Percentiles rank a stretch among this genome's conserved stretches.
These are phyloP conservation scores for Sebastes vulpes DNA, from an alignment of 2,797 vertebrate species.

Conservation along the genomic window DNA sequence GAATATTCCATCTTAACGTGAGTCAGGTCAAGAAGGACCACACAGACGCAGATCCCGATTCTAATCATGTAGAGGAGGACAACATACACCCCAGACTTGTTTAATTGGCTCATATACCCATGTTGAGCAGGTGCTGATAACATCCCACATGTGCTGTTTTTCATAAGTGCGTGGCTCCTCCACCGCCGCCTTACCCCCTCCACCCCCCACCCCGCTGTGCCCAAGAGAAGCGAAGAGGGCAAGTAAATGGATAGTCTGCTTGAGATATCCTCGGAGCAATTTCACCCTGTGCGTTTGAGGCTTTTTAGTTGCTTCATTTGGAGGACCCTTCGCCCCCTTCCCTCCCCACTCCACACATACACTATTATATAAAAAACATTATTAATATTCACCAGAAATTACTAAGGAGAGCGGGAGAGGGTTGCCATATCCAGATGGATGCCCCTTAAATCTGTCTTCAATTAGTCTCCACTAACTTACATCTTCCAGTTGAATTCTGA, in stretches of 20 bases:
- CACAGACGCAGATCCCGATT: constrained; percentile 51
- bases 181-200: neutral
- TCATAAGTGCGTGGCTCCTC: constrained; percentile 49
- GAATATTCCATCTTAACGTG: constrained; percentile 47
- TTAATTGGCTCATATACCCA: constrained; percentile 75
- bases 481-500: constrained; percentile 85
- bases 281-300: constrained; percentile 61
- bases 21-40: constrained; percentile 63
- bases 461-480: constrained; percentile 83
- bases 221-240: constrained; percentile 39
- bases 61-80: constrained; percentile 65
- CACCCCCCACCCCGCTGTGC: neutral
- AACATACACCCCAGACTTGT: constrained; percentile 57
- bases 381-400: constrained; percentile 84
- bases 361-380: constrained; percentile 76
- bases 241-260: constrained; percentile 67
- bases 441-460: constrained; percentile 84
- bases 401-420: constrained; percentile 57
- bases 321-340: neutral
- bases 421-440: constrained; percentile 75
- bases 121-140: constrained; percentile 74
- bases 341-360: constrained; percentile 6
- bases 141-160: constrained; percentile 58
- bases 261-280: constrained; percentile 67
- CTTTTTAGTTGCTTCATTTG: constrained; percentile 68